Conservation (phyloP, 1,140 invertebrate species). For the Littorina saxatilis region DNA sequence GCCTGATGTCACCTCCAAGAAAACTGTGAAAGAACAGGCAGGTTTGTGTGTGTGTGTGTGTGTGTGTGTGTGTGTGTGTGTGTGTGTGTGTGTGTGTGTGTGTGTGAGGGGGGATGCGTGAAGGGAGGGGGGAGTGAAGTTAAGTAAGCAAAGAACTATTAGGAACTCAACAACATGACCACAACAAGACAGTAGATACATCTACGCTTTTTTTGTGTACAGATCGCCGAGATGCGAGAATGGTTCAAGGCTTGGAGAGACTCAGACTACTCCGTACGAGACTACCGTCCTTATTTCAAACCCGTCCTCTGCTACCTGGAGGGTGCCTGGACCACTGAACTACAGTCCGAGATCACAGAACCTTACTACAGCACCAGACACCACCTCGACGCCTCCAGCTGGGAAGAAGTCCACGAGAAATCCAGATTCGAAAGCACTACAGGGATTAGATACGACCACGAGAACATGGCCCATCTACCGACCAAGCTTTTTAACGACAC, state of each 20-base stretch:
- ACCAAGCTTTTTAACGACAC: slow-evolving; percentile 46
- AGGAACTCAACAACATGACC: too few species aligned
- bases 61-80: too few species aligned
- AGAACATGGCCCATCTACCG: slow-evolving; percentile 53
- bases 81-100: too few species aligned
- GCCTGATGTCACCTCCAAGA: too few species aligned
- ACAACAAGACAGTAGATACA: neutral
- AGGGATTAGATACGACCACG: slow-evolving; percentile 33
- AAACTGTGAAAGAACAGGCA: too few species aligned
- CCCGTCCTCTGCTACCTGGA: slow-evolving; percentile 67
- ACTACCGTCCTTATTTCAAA: slow-evolving; percentile 66
- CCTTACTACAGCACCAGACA: slow-evolving; percentile 59
- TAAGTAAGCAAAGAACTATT: too few species aligned
- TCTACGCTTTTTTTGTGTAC: neutral
- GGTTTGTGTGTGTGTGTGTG: too few species aligned
- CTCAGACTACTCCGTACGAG: slow-evolving; percentile 47
- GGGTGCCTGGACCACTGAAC: slow-evolving; percentile 52
- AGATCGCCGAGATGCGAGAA: slow-evolving; percentile 62
- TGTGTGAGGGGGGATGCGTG: too few species aligned
- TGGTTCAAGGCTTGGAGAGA: slow-evolving; percentile 65
- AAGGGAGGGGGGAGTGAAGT: too few species aligned
- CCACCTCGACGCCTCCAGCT: slow-evolving; percentile 53
- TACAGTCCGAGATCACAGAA: slow-evolving; percentile 48
- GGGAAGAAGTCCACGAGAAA: slow-evolving; percentile 57
- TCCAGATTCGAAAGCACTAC: slow-evolving; percentile 56